Evolutionary conservation across 2,113 vertebrate species (phyloP), one percentile per base, ranked within the genome.

Genomic region (Setophaga coronata): DNA sequence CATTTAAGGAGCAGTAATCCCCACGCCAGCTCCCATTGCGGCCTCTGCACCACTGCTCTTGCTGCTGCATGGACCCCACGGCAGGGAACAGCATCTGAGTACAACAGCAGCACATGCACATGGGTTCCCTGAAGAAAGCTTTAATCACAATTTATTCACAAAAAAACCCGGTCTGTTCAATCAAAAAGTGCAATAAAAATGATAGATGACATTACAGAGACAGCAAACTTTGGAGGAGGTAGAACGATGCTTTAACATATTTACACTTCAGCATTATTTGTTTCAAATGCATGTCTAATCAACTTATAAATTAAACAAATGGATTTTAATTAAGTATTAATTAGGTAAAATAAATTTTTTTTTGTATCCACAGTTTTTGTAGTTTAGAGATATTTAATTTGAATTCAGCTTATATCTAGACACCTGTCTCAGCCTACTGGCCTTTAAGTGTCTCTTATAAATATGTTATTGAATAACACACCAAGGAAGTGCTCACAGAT

Each of bases 1-100:
- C 89, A 54, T 96, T 96, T 87, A 97, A 96, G 91, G 87, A 87
- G 88, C 71, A 77, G 69, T 7, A 72, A 60, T 72, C 73, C 38
- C 45, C 48, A 45, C n/a, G 79, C 87, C 81, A 98, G 65, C 87
- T 94, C 66, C 87, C 24, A n/a, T 48, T 8, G 20, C 29, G 34
- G 70, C 57, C 43, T 48, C 66, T 11, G 79, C 42, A 34, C 4
- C 6, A 36, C 84, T 62, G 54, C 28, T 8, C 24, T 47, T 10
- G 48, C 60, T 33, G 33, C 69, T 50, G 17, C 1, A 0, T 0
- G 2, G 33, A 79, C 33, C 48, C 21, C 57, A 60, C 28, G 8
- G 56, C 14, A 66, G 8, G 34, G 89, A 86, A 53, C 62, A 51
- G 36, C 42, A 62, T 23, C 69, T 26, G 62, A 58, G 29, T 7